Base-by-base conservation (phyloP, 1,140 invertebrate species). In the Anastrepha ludens region DNA sequence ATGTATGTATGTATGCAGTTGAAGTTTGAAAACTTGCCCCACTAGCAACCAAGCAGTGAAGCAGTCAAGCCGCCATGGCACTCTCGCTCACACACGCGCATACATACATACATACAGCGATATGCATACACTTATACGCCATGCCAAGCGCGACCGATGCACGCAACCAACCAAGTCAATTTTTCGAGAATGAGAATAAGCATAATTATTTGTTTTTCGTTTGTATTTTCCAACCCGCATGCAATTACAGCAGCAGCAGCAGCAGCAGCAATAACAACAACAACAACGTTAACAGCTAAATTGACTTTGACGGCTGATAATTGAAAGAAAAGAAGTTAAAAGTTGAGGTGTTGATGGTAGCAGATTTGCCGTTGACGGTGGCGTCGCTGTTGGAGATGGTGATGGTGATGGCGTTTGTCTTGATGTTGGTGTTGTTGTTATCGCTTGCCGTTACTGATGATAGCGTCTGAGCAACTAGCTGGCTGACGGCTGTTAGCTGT, bases 261-360 rank as follows among this genome's bases (percentile, higher is more conserved):
- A 55, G 47, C 44, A 74, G 6, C 47, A 55, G 17, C 74, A 55
- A 47, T 13, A 74, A 74, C 2, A 74, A n/a, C 39, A 3, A 74
- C 44, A 74, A 5, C 4, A 74, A 74, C 11, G 4, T 13, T 17
- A 8, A 29, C 29, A 6, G 44, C 74, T 55, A 58, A 81, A 81
- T 81, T 81, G 47, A 81, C 74, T 81, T 81, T 81, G 74, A 81
- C 29, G 8, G 65, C 11, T 70, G 39, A 6, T 5, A 67, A 6
- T 20, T 7, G 41, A 13, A 74, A 11, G 74, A 17, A 29, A 29
- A n/a, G 74, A 2, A 81, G 74, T 55, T 74, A 15, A 81, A 81
- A 81, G 44, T 55, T 55, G n/a, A 81, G 74, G 74, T 81, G 74
- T 81, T 81, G 74, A 81, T 81, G 74, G 74, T 55, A 47, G 74